These are phyloP conservation scores for Stegana nigrithorax DNA, from an alignment of 2,888 invertebrate species.

Conservation along the genomic window DNA sequence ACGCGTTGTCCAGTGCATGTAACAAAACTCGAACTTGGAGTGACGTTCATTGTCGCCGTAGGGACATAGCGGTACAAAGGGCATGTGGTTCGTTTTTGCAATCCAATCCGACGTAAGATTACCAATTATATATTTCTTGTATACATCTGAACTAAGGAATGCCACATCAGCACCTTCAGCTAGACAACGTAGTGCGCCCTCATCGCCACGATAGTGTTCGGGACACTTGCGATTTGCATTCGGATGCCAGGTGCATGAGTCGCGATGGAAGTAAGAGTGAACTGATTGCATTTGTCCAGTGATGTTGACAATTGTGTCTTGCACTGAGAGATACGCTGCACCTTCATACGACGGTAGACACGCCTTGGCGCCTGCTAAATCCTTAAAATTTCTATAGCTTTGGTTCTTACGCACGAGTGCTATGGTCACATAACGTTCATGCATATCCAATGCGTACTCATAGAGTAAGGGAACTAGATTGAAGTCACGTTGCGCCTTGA, in stretches of 20 bases:
- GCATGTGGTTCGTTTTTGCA: slow-evolving; percentile 58
- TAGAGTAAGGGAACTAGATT: slow-evolving; percentile 58
- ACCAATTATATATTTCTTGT: slow-evolving; percentile 73
- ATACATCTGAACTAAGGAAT: slow-evolving; percentile 76
- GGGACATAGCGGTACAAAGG: slow-evolving; percentile 74
- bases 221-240: slow-evolving; percentile 63
- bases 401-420: slow-evolving; percentile 76
- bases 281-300: slow-evolving; percentile 58
- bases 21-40: slow-evolving; percentile 70
- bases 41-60: slow-evolving; percentile 62
- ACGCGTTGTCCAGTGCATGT: slow-evolving; percentile 76
- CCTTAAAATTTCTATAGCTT: slow-evolving; percentile 71
- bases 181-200: slow-evolving; percentile 76
- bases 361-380: slow-evolving; percentile 78
- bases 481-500: slow-evolving; percentile 75
- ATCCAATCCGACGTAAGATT: slow-evolving; percentile 70
- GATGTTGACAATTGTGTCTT: slow-evolving; percentile 68
- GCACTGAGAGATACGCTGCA: slow-evolving; percentile 75
- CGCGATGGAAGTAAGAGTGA: slow-evolving; percentile 73
- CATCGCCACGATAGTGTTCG: slow-evolving; percentile 71
- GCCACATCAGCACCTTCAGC: slow-evolving; percentile 82
- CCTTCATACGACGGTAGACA: slow-evolving; percentile 87
- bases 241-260: slow-evolving; percentile 73
- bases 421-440: slow-evolving; percentile 70
- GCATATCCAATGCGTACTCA: slow-evolving; percentile 62